Percentiles rank a stretch among this genome's conserved stretches.
phyloP scores from a whole-genome alignment of 2,888 invertebrate genomes.

The Habroteleia sp. region DNA sequence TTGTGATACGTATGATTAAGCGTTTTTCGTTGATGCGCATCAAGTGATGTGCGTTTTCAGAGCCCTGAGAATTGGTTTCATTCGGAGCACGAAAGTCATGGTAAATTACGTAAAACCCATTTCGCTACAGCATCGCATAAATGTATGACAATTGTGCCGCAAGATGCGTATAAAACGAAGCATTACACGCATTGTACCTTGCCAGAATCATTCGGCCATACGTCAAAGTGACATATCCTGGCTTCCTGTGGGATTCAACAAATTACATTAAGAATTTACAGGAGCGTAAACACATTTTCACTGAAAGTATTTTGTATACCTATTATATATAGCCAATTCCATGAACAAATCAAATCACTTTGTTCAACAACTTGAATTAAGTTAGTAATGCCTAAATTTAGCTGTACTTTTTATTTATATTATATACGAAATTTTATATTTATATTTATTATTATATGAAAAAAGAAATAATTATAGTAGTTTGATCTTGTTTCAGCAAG shows the following conservation, averaged over 20 bases:
- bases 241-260: slow-evolving; percentile 26
- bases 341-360: no score
- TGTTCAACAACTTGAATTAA: no score
- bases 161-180: slow-evolving; percentile 29
- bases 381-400: no score
- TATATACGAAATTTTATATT: no score
- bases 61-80: slow-evolving; percentile 9
- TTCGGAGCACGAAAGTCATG: slow-evolving; percentile 37
- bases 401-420: no score
- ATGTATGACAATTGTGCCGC: slow-evolving; percentile 45
- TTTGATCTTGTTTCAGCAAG: no score
- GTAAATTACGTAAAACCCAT: slow-evolving; percentile 39
- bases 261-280: slow-evolving; percentile 15
- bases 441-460: neutral
- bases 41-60: slow-evolving; percentile 22
- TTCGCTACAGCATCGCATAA: slow-evolving; percentile 25
- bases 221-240: slow-evolving; percentile 35
- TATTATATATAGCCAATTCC: no score
- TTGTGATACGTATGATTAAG: slow-evolving; percentile 32
- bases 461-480: no score
- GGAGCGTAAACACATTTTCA: slow-evolving; percentile 6
- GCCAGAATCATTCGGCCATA: slow-evolving; percentile 29
- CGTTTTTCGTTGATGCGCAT: slow-evolving; percentile 35
- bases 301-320: no score
- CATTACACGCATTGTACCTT: slow-evolving; percentile 19